These are phyloP conservation scores for Octomys mimax DNA, from an alignment of 2,797 vertebrate genomes.

Conservation along the genomic window DNA sequence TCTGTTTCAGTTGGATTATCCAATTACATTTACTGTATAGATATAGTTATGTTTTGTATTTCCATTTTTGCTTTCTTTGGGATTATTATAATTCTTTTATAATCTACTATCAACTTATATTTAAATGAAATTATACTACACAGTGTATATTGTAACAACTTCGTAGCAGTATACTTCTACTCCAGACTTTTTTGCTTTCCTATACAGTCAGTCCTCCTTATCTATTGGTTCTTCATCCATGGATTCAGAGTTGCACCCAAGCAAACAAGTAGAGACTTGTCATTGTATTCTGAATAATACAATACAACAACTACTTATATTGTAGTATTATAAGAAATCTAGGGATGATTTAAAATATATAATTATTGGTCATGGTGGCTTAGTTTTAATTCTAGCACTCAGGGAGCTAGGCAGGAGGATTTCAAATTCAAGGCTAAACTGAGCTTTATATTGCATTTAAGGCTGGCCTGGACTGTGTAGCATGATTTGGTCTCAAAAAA, in stretches of 20 bases:
- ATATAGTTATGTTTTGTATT: background rate
- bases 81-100: background rate
- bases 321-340: background rate
- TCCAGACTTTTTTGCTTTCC: background rate
- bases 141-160: background rate
- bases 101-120: background rate
- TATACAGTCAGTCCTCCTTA: background rate
- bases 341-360: background rate
- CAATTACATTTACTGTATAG: background rate
- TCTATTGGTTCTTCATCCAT: background rate
- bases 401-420: background rate
- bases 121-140: background rate
- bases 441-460: background rate
- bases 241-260: background rate
- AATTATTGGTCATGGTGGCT: background rate
- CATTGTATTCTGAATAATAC: background rate
- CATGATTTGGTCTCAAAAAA: background rate
- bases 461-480: background rate
- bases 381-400: background rate
- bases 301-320: background rate
- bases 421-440: background rate
- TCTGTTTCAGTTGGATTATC: background rate
- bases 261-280: background rate
- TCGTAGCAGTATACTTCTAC: background rate
- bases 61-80: background rate